These are phyloP conservation scores for Chloromyia formosa DNA, from an alignment of 2,888 invertebrate genomes.

Conservation along the genomic window DNA sequence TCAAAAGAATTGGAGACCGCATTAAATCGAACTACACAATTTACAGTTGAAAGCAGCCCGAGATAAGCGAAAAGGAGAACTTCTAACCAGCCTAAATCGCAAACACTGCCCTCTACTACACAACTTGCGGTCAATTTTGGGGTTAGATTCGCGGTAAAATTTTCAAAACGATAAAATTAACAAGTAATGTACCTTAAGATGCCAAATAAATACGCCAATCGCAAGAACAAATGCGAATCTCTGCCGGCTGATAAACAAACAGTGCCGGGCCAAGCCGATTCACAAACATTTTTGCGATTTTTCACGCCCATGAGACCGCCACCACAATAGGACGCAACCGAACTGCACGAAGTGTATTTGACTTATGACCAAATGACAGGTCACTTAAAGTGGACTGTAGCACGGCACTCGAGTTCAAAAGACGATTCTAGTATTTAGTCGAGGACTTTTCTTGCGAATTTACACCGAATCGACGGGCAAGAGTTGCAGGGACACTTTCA, in stretches of 20 bases:
- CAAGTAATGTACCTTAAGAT: background rate
- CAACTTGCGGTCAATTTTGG: background rate
- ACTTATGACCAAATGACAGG: constrained; percentile 35
- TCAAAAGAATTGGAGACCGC: background rate
- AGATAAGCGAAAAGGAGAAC: too few relatives aligned
- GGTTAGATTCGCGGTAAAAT: constrained; percentile 17
- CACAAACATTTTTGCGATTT: constrained; percentile 21
- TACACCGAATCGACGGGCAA: background rate
- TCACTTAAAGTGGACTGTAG: background rate
- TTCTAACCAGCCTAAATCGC: background rate
- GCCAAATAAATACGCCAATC: constrained; percentile 22
- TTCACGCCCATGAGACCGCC: constrained; percentile 23
- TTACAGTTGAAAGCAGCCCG: too few relatives aligned
- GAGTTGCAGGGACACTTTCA: background rate
- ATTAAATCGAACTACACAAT: too few relatives aligned
- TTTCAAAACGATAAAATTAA: constrained; percentile 8
- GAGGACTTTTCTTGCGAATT: background rate
- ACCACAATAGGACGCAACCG: constrained; percentile 7
- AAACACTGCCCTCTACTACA: background rate
- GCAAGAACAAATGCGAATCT: background rate
- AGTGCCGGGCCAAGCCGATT: background rate
- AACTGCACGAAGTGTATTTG: background rate
- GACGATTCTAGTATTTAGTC: background rate
- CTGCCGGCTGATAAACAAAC: too few relatives aligned
- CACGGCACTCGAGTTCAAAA: background rate